Conservation (phyloP, 1,140 invertebrate genomes). For the Xylocopa sonorina region DNA sequence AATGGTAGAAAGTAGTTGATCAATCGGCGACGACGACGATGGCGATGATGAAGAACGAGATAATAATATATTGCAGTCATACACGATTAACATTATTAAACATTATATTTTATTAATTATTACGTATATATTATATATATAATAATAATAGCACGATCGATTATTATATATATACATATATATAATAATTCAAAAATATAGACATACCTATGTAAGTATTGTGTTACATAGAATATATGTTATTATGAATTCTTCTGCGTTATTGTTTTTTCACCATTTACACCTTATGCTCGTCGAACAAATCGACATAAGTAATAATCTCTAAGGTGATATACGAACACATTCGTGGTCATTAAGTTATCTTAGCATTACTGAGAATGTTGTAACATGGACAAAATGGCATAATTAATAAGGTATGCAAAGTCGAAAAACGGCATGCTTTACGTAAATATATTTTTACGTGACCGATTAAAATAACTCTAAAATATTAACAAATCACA, state of each 20-base stretch:
- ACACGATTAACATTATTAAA: slow-evolving; percentile 78
- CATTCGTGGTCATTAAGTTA: not conserved
- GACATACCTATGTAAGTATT: slow-evolving; percentile 77
- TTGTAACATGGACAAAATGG: not conserved
- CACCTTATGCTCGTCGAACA: slow-evolving; percentile 17
- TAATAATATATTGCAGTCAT: slow-evolving; percentile 78
- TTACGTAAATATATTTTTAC: slow-evolving; percentile 6
- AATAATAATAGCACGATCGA: slow-evolving; percentile 14
- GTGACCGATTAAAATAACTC: not conserved
- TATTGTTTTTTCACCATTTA: slow-evolving; percentile 29
- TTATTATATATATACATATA: slow-evolving; percentile 68
- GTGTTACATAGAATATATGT: slow-evolving; percentile 80
- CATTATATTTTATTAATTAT: slow-evolving; percentile 81
- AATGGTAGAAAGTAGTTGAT: slow-evolving; percentile 49
- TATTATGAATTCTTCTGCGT: slow-evolving; percentile 73
- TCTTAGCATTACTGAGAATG: slow-evolving; percentile 1
- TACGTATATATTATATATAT: slow-evolving; percentile 52
- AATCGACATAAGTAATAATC: slow-evolving; percentile 18
- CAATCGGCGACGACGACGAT: slow-evolving; percentile 70
- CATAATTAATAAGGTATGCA: not conserved
- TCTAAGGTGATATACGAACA: too few relatives aligned
- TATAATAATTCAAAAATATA: slow-evolving; percentile 64
- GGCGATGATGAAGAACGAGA: slow-evolving; percentile 73
- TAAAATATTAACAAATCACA: not conserved
- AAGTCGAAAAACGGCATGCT: slow-evolving; percentile 1